Evolutionary conservation across 37 sponge, comb jelly and placozoan species (phyloP).

Genomic region (Agelas oroides): DNA sequence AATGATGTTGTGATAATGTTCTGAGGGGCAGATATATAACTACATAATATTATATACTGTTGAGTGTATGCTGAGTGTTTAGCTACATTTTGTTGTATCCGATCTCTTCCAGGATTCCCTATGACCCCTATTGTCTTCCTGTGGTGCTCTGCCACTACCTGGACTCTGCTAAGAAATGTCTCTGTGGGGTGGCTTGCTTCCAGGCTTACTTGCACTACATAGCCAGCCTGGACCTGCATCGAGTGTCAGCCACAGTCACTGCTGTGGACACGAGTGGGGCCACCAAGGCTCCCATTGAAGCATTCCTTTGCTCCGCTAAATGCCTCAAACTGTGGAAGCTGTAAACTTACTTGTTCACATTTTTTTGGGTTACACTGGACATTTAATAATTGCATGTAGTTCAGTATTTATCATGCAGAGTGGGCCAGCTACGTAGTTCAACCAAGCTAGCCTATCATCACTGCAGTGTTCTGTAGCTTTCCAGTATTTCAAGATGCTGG

Average conservation of each 20-base stretch:
- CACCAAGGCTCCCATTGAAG: slow-evolving; percentile 68
- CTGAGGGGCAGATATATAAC: too few relatives aligned
- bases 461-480: too few relatives aligned
- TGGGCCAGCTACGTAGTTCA: too few relatives aligned
- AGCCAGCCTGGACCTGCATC: slow-evolving; percentile 67
- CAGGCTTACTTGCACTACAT: slow-evolving; percentile 77
- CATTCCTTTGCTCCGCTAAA: slow-evolving; percentile 80
- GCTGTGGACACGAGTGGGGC: slow-evolving; percentile 71
- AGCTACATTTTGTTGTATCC: too few relatives aligned
- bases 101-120: slow-evolving; percentile 58
- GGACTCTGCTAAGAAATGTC: slow-evolving; percentile 82
- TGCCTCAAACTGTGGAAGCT: slow-evolving; percentile 82
- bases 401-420: too few relatives aligned
- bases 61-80: too few relatives aligned
- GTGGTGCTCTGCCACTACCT: slow-evolving; percentile 80
- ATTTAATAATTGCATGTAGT: too few relatives aligned
- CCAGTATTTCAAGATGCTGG: too few relatives aligned
- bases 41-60: too few relatives aligned
- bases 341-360: background rate
- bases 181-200: slow-evolving; percentile 82
- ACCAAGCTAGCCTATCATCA: too few relatives aligned
- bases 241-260: slow-evolving; percentile 76
- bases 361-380: too few relatives aligned
- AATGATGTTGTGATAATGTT: too few relatives aligned
- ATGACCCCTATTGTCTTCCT: slow-evolving; percentile 68